A percentile compares a stretch with the other conserved stretches of the same genome.
Evolutionary conservation across 2,113 vertebrate species (phyloP).

Genomic region (Macrotus californicus): DNA sequence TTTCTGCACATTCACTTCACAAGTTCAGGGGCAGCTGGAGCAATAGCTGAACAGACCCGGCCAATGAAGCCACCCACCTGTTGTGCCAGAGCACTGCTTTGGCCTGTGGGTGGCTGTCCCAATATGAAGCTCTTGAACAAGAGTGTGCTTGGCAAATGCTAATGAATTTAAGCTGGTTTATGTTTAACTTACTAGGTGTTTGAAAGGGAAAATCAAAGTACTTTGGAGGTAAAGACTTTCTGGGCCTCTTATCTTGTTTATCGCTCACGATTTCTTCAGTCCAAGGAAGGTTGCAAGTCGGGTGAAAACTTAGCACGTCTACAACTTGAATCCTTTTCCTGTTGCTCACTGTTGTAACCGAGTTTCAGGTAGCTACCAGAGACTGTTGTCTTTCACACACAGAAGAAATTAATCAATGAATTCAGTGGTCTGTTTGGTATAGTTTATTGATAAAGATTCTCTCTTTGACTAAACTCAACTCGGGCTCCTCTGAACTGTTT

Average conservation of each 20-base stretch:
- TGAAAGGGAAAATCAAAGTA: neutral
- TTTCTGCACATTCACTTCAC: neutral
- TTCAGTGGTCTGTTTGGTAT: neutral
- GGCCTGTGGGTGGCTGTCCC: neutral
- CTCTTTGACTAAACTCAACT: neutral
- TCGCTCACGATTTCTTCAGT: neutral
- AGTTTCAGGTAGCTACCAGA: neutral
- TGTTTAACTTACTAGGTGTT: neutral
- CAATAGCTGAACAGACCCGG: neutral
- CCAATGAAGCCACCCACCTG: neutral
- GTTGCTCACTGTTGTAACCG: neutral
- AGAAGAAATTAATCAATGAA: neutral
- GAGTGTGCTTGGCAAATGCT: neutral
- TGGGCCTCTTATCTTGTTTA: neutral
- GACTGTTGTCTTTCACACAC: neutral
- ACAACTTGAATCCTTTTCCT: neutral
- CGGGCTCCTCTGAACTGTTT: neutral
- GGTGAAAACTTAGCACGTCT: neutral
- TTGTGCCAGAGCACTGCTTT: neutral
- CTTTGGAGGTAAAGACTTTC: neutral
- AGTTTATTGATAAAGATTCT: neutral
- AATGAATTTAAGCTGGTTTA: neutral
- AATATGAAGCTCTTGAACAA: neutral
- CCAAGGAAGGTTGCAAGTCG: neutral
- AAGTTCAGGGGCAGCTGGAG: neutral